Percentiles rank a stretch among this genome's conserved stretches.
Evolutionary conservation across 1,140 invertebrate genomes (phyloP).

Genomic region (Ditylenchus dipsaci): DNA sequence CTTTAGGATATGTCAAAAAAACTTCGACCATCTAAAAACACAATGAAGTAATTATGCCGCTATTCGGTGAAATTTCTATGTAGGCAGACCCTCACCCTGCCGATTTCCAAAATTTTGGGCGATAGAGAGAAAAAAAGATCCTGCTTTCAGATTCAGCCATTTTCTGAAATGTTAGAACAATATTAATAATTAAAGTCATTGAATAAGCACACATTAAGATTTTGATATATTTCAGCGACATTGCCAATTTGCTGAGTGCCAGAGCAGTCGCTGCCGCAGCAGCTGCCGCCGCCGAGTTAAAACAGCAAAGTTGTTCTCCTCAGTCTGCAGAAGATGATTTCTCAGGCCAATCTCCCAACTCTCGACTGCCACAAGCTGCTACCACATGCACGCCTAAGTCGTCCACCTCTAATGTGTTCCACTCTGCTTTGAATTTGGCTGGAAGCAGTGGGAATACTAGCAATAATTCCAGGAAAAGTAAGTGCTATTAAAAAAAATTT

Average conservation of each 20-base stretch:
- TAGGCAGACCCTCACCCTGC: no score
- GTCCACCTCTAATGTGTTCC: not conserved
- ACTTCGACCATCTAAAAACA: no score
- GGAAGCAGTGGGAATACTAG: not conserved
- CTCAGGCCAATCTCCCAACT: no score
- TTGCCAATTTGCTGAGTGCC: conserved; percentile 18
- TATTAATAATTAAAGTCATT: no score
- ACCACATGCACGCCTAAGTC: not conserved
- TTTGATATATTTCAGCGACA: conserved; percentile 11
- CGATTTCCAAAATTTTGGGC: no score
- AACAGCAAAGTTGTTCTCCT: not conserved
- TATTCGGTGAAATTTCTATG: no score
- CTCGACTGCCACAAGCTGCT: not conserved
- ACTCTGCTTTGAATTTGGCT: not conserved
- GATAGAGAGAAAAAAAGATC: no score
- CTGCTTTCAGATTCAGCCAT: no score
- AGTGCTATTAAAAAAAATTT: not conserved
- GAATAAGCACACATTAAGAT: no score
- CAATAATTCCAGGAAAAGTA: not conserved
- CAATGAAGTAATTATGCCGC: no score
- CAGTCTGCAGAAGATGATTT: not conserved
- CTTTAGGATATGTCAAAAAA: no score
- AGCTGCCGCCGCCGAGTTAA: not conserved
- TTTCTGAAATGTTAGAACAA: no score
- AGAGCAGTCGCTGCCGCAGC: not conserved